Base-by-base conservation (phyloP, 2,888 invertebrate genomes). In the Muschampia plurimacula region DNA sequence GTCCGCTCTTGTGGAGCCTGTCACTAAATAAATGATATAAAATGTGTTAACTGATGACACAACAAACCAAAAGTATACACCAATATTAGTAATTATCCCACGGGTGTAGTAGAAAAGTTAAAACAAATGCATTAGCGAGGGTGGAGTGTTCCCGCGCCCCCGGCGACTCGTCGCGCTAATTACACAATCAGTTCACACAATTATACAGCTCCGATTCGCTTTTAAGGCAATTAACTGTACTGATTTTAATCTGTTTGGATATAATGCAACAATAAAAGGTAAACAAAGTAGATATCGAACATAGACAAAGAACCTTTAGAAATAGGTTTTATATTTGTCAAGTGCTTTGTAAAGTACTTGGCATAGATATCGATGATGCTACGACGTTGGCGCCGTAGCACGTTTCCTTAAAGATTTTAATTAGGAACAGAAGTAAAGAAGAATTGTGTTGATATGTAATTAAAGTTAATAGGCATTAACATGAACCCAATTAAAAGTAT, bases 141-240 rank as follows among this genome's bases (percentile, higher is more conserved):
- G 90, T 83, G 87, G 78, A 78, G 74, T 78, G 79, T 87, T 92
- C 92, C 90, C 93, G 91, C 92, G 92, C 92, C 92, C 93, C 86
- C 85, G 79, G 85, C 82, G 89, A 86, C 88, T 88, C 83, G 87
- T 86, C 89, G 89, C 86, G 89, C 92, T 93, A 94, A 93, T 94
- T 92, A 93, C 84, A 79, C 89, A 89, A 89, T 91, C 89, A 92
- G 92, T 93, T 94, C 93, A 91, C 93, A 94, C 93, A 92, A 92
- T 93, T 92, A 92, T 81, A 74, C 77, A 81, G 72, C 66, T 67
- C 60, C 60, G 71, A 67, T 71, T 66, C 66, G 39, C 49, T 71
- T 71, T 71, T 28, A 66, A 67, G 71, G 71, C 52, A 71, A 71
- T 71, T 71, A 71, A 41, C 60, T 49, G 60, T 46, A 57, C 46